A percentile compares a stretch with the other conserved stretches of the same genome.
Conservation (phyloP, 2,113 vertebrate genomes). For the Oreocharis arfaki region DNA sequence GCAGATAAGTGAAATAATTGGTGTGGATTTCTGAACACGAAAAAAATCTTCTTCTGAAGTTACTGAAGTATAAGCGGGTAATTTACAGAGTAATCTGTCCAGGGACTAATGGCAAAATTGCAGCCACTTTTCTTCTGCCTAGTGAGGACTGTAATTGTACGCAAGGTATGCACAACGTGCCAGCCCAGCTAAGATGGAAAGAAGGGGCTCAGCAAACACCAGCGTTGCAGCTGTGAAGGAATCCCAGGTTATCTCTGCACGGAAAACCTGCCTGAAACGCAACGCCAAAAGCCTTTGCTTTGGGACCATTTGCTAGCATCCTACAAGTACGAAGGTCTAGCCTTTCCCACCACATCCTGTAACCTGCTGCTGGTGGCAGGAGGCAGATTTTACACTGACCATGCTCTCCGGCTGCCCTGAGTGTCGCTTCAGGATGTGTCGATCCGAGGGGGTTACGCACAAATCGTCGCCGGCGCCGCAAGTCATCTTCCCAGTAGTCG, state of each 20-base stretch:
- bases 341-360: slow-evolving; percentile 70
- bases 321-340: slow-evolving; percentile 52
- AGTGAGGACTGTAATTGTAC: neutral
- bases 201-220: neutral
- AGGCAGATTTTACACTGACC: slow-evolving; percentile 82
- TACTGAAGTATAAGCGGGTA: neutral
- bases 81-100: neutral
- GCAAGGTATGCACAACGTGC: neutral
- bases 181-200: neutral
- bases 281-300: neutral
- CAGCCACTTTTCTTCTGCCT: neutral
- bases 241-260: neutral
- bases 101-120: neutral
- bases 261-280: neutral
- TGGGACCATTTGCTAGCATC: slow-evolving; percentile 47
- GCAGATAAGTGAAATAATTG: slow-evolving; percentile 13
- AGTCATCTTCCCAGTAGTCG: slow-evolving; percentile 99
- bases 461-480: slow-evolving; percentile 97
- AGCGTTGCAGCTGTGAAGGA: neutral
- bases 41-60: neutral
- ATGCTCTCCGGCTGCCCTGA: slow-evolving; percentile 89
- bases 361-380: slow-evolving; percentile 72
- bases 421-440: slow-evolving; percentile 94
- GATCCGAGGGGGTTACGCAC: slow-evolving; percentile 96
- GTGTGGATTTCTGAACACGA: neutral